These are phyloP conservation scores for Turritopsis rubra DNA, from an alignment of 30 jellyfish, hydroid and myxozoan species.

Conservation along the genomic window DNA sequence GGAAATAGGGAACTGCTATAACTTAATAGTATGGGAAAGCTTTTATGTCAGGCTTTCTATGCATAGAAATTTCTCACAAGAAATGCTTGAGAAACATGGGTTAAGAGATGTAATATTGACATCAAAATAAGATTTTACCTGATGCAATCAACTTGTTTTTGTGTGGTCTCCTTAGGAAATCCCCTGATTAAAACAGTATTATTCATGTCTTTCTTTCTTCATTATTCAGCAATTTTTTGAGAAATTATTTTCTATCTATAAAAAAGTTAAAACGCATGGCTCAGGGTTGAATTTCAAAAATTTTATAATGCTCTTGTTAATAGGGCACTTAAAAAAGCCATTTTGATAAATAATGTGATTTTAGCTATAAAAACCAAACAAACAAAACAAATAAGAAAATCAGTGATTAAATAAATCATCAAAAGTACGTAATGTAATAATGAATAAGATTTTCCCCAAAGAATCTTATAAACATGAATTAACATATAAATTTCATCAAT, in stretches of 20 bases:
- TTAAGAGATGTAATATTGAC: background rate
- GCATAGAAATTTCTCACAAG: background rate
- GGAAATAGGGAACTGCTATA: no score
- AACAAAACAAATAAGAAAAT: no score
- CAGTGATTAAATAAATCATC: no score
- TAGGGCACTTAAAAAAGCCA: no score
- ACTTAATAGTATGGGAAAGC: no score
- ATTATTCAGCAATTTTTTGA: background rate
- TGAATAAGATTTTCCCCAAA: background rate
- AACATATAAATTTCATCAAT: background rate
- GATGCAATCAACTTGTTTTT: background rate
- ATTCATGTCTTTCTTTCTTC: background rate
- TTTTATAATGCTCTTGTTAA: no score
- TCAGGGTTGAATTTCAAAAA: no score
- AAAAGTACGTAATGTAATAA: no score
- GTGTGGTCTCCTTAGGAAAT: background rate
- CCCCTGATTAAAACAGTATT: background rate
- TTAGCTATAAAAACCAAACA: no score
- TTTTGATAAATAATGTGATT: no score
- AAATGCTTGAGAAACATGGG: background rate
- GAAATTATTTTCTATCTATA: background rate
- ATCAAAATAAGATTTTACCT: background rate
- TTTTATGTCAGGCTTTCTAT: no score
- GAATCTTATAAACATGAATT: background rate
- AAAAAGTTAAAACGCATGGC: no score